Evolutionary conservation across 2,888 invertebrate genomes (phyloP).

Genomic region (Dicroscelio sp.): DNA sequence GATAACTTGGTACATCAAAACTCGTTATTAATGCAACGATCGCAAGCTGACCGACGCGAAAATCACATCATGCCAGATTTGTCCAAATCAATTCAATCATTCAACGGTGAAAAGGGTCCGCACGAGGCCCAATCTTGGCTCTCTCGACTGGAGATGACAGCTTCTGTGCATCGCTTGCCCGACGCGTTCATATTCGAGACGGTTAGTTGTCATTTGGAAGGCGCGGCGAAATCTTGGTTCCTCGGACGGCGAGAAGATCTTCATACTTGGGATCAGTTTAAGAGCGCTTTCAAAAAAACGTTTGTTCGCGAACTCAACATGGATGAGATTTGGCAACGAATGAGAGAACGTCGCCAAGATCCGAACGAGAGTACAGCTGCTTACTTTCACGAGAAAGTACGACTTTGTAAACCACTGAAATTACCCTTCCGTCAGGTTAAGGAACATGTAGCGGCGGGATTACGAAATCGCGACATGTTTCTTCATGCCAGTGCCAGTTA

Average conservation of each 20-base stretch:
- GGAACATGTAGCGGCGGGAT: slow-evolving; percentile 14
- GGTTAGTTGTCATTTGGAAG: slow-evolving; percentile 34
- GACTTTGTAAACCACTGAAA: slow-evolving; percentile 9
- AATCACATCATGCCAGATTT: slow-evolving; percentile 72
- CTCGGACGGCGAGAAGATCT: neutral
- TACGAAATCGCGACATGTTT: neutral
- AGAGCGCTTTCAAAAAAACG: neutral
- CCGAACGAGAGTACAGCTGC: slow-evolving; percentile 3
- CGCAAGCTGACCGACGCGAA: neutral
- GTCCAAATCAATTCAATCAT: slow-evolving; percentile 55
- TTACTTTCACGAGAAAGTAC: slow-evolving; percentile 33
- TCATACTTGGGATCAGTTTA: neutral
- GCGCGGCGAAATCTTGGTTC: slow-evolving; percentile 31
- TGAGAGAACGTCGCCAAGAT: neutral
- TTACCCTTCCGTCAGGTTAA: slow-evolving; percentile 29
- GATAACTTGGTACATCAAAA: too few species aligned
- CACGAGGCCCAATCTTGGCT: slow-evolving; percentile 61
- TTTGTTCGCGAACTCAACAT: neutral
- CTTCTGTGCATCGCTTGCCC: slow-evolving; percentile 53
- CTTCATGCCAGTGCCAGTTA: neutral
- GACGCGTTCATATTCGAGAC: slow-evolving; percentile 63
- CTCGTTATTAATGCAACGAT: neutral
- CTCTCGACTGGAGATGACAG: slow-evolving; percentile 47
- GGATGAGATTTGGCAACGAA: neutral
- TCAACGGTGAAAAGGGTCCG: slow-evolving; percentile 29